These are phyloP conservation scores for Synaphobranchus kaupii DNA, from an alignment of 2,797 vertebrate species.

Conservation along the genomic window DNA sequence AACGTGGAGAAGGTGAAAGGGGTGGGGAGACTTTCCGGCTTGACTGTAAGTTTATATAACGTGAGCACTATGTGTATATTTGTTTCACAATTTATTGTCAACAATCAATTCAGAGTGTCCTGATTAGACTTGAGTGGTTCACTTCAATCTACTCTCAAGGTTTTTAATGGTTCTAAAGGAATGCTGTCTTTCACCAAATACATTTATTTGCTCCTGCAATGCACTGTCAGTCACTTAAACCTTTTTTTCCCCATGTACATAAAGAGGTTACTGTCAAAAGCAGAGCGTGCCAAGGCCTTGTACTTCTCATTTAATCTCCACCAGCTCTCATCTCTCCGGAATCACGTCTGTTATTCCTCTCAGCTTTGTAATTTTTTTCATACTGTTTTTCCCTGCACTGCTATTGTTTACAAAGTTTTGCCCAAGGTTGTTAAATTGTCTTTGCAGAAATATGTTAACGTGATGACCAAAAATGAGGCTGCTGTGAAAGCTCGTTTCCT, in stretches of 20 bases:
- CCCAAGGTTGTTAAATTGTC: conserved; percentile 21
- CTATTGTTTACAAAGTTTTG: conserved; percentile 20
- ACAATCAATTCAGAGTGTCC: neutral
- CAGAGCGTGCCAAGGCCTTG: neutral
- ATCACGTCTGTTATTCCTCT: neutral
- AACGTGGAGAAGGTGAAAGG: too few species aligned
- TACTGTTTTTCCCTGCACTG: neutral
- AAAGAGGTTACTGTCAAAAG: neutral
- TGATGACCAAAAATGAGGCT: conserved; percentile 22
- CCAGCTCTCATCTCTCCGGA: conserved; percentile 23
- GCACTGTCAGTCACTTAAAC: neutral
- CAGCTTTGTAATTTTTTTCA: neutral
- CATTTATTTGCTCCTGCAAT: neutral
- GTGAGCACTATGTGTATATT: neutral
- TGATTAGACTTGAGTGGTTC: neutral
- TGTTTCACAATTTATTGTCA: neutral
- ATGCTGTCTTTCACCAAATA: neutral
- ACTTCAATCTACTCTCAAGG: neutral
- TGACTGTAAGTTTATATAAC: neutral
- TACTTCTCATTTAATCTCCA: conserved; percentile 4
- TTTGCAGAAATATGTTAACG: conserved; percentile 28
- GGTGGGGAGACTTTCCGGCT: too few species aligned
- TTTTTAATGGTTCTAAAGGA: neutral
- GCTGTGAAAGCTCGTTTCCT: neutral
- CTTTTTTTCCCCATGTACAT: neutral